These are phyloP conservation scores for Drepana arcuata DNA, from an alignment of 1,140 invertebrate species.

Conservation along the genomic window DNA sequence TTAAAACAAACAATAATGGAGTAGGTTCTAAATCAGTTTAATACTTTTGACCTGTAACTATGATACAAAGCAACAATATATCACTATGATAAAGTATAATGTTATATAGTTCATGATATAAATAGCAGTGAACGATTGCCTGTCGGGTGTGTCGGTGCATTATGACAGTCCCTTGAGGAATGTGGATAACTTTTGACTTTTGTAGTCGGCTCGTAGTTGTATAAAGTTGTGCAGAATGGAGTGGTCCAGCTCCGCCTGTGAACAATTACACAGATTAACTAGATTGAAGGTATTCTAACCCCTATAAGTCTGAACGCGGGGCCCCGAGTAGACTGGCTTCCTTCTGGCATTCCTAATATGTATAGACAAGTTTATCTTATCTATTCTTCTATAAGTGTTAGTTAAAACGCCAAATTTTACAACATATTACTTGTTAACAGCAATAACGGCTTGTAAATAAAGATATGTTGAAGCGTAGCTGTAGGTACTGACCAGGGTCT, in stretches of 20 bases:
- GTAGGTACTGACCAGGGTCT: slow-evolving; percentile 87
- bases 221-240: slow-evolving; percentile 93
- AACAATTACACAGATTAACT: too few species aligned
- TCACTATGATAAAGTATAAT: slow-evolving; percentile 5
- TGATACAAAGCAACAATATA: slow-evolving; percentile 18
- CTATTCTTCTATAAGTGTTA: not conserved
- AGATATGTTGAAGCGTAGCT: too few species aligned
- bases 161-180: slow-evolving; percentile 74
- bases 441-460: too few species aligned
- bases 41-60: slow-evolving; percentile 9
- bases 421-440: not conserved
- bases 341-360: too few species aligned
- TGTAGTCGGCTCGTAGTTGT: slow-evolving; percentile 93
- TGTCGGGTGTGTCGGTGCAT: too few species aligned
- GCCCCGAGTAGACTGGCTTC: too few species aligned
- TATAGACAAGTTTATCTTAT: too few species aligned
- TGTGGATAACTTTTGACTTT: slow-evolving; percentile 84
- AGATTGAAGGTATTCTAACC: too few species aligned
- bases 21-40: too few species aligned
- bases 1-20: not conserved
- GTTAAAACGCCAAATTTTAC: not conserved
- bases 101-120: slow-evolving; percentile 9
- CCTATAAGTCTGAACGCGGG: too few species aligned
- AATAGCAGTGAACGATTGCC: slow-evolving; percentile 9
- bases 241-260: slow-evolving; percentile 88